Evolutionary conservation across 2,113 vertebrate species (phyloP), one percentile per base, ranked within the genome.

Genomic region (Takifugu bimaculatus): DNA sequence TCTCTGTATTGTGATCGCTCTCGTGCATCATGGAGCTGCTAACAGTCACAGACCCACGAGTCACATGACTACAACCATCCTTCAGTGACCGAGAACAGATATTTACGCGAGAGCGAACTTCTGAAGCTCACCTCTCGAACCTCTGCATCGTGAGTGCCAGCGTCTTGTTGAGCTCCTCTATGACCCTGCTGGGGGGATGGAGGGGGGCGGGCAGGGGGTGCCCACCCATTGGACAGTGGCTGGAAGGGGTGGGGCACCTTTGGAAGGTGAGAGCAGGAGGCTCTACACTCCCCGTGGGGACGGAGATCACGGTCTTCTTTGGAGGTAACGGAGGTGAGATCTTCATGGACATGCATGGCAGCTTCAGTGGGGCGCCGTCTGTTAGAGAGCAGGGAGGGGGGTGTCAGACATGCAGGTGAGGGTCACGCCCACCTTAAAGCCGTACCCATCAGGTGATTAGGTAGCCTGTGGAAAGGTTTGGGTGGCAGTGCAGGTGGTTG

Each of bases 281-380:
- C 83, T 98, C 97, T 78, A 90, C 85, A 68, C 92, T 91, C 77
- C 92, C 93, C 27, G 93, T 88, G 32, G 95, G 94, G 82, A 94
- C 90, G 80, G 94, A 95, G 79, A 99, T 96, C 94, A 98, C 88
- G 88, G 98, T 94, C 94, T 98, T 99, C 92, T 98, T 99, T 88
- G 96, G 95, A 92, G 97, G 96, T 91, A 98, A 95, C 83, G 95
- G 95, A 87, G 97, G 96, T 60, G 96, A 99, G 68, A 98, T 83
- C 91, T 95, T 96, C 78, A 91, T 88, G 62, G 92, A 92, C 93
- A 96, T 92, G 83, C 94, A 95, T 85, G 95, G 94, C 90, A 97
- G 84, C 93, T 94, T 97, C 89, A 95, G 78, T 67, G 87, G 94
- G 85, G 89, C 89, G 68, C 65, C 93, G 83, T 99, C 97, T 99